A percentile compares a stretch with the other conserved stretches of the same genome.
Conservation (phyloP, 30 jellyfish, hydroid and myxozoan genomes). For the Calvadosia cruxmelitensis region DNA sequence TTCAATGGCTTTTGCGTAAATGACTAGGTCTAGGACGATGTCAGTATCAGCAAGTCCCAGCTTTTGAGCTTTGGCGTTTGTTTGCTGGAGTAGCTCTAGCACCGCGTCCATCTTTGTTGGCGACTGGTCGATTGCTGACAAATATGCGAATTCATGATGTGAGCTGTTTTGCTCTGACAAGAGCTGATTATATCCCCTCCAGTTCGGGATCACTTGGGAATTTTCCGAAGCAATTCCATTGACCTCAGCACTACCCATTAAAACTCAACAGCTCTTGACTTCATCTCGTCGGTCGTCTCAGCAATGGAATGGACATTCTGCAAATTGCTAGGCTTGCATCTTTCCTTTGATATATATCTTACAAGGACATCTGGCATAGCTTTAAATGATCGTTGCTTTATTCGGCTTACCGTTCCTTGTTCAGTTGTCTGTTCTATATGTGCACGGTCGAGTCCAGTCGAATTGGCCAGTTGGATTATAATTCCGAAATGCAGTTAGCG, state of each 20-base stretch:
- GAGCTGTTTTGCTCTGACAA: not conserved
- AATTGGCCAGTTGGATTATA: no score
- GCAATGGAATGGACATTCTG: not conserved
- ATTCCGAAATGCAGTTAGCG: no score
- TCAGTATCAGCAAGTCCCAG: conserved; percentile 34
- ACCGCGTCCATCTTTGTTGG: conserved; percentile 42
- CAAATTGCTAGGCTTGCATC: not conserved
- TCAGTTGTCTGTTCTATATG: not conserved
- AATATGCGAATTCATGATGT: conserved; percentile 14
- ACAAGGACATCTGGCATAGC: conserved; percentile 3
- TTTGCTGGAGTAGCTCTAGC: conserved; percentile 11
- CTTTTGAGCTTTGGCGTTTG: conserved; percentile 30
- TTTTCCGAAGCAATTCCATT: not conserved
- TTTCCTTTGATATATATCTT: not conserved
- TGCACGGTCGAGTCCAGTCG: no score
- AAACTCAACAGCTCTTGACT: conserved; percentile 14
- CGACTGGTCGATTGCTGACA: conserved; percentile 26
- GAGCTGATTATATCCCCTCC: conserved; percentile 22
- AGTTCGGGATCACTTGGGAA: conserved; percentile 5
- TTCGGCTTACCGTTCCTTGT: not conserved
- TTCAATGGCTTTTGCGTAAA: no score
- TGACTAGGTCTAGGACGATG: conserved; percentile 39
- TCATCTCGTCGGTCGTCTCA: not conserved
- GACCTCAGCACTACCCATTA: conserved; percentile 10
- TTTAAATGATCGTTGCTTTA: conserved; percentile 1